Base-by-base conservation (phyloP, 2,797 vertebrate species). In the Buceros bicornis region DNA sequence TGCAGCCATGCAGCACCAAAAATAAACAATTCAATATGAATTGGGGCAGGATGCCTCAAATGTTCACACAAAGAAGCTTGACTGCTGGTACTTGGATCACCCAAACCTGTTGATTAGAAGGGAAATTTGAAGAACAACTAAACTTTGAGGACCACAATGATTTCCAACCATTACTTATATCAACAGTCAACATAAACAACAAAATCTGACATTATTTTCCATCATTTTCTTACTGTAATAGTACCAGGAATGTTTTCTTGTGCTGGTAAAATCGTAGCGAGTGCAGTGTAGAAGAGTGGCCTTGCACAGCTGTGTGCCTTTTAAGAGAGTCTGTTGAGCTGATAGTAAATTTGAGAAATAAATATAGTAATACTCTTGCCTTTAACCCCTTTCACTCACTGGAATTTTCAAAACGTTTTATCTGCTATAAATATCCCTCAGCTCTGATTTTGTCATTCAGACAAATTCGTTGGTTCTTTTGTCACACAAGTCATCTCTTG, bases 11-110 rank as follows among this genome's bases (percentile, higher is more conserved):
- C 58, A 84, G 83, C 47, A 73, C 66, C 66, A 92, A 89, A 93
- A 81, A 95, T 82, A 95, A 93, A 64, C 77, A 90, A 43, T 82
- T 94, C 72, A 66, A 42, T 76, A 25, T 62, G 80, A 58, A 83
- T 73, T 78, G 50, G 58, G 80, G 51, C 48, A 79, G 47, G n/a
- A 14, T 76, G 40, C 48, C 65, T 90, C 82, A 88, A 92, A 58
- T 69, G 15, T 60, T 88, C 62, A 40, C 22, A 6, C 61, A 69
- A 65, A 70, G 69, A 83, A 70, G 62, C 54, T 77, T 81, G 66
- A 48, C 43, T 40, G 72, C 65, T 82, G 83, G 35, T 93, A 19
- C 33, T 79, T 66, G 31, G 60, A 85, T 92, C 73, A 76, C 56
- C 56, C 58, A 35, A 81, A 72, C 62, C 13, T 69, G 35, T 69